Evolutionary conservation across 2,113 vertebrate species (phyloP).

Genomic region (Myotis brandtii): DNA sequence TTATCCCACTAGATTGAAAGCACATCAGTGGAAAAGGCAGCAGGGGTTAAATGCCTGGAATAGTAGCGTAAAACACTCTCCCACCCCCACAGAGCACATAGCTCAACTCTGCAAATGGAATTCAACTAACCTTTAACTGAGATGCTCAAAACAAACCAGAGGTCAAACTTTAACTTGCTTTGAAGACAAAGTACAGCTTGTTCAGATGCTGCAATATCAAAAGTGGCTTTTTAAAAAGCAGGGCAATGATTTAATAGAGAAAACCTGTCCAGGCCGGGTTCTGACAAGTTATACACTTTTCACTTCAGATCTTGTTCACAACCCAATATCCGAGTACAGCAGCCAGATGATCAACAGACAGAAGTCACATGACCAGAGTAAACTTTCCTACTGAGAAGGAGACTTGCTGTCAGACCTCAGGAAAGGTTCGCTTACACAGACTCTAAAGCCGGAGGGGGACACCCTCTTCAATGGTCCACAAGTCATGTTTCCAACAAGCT

Average conservation of each 20-base stretch:
- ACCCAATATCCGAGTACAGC: neutral
- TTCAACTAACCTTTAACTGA: neutral
- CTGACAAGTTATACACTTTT: neutral
- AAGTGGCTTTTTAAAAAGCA: neutral
- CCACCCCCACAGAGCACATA: neutral
- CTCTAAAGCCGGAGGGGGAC: neutral
- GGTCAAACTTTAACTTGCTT: conserved; percentile 2
- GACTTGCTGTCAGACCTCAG: neutral
- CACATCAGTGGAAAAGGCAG: conserved; percentile 10
- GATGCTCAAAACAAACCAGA: neutral
- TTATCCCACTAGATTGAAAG: conserved; percentile 1
- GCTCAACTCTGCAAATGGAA: neutral
- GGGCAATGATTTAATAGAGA: neutral
- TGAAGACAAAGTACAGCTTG: conserved; percentile 17
- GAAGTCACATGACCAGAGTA: neutral
- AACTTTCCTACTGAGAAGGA: neutral
- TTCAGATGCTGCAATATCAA: neutral
- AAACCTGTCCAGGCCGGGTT: neutral
- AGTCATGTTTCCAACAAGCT: neutral
- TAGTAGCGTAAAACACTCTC: neutral
- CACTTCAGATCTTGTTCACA: neutral
- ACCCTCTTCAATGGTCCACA: neutral
- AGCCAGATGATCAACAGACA: neutral
- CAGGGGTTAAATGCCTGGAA: neutral
- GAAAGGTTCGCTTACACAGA: neutral